A percentile compares a stretch with the other conserved stretches of the same genome.
Conservation (phyloP, 2,888 invertebrate genomes). For the Plebejus melissa region DNA sequence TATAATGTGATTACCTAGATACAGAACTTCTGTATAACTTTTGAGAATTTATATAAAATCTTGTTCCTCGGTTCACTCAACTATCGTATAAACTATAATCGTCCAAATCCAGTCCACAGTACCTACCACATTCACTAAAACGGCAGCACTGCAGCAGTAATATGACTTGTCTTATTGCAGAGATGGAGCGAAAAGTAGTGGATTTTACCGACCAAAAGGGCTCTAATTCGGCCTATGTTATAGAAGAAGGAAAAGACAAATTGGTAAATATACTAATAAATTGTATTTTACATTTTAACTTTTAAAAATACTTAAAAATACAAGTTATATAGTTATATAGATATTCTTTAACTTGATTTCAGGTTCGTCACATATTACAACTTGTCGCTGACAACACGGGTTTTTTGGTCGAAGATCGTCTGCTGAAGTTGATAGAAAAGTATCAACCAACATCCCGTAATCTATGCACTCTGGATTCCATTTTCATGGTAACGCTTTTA, state of each 20-base stretch:
- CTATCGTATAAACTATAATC: too few relatives aligned
- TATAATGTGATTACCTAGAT: too few relatives aligned
- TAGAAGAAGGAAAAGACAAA: slow-evolving; percentile 39
- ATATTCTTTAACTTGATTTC: slow-evolving; percentile 23
- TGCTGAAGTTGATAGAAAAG: slow-evolving; percentile 82
- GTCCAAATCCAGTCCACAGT: too few relatives aligned
- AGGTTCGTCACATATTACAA: slow-evolving; percentile 81
- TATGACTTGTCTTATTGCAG: slow-evolving; percentile 26
- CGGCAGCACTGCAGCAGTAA: background rate
- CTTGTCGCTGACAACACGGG: slow-evolving; percentile 85
- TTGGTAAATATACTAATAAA: slow-evolving; percentile 34
- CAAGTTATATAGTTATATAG: too few relatives aligned
- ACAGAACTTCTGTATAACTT: too few relatives aligned
- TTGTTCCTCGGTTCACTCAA: too few relatives aligned
- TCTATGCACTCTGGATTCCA: slow-evolving; percentile 86
- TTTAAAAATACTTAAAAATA: too few relatives aligned
- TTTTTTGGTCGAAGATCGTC: slow-evolving; percentile 85
- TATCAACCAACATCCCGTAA: slow-evolving; percentile 80
- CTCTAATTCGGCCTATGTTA: background rate
- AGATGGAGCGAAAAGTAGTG: slow-evolving; percentile 31
- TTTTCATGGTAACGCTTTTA: slow-evolving; percentile 80
- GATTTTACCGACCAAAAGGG: slow-evolving; percentile 32
- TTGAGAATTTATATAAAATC: too few relatives aligned
- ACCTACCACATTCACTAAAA: background rate
- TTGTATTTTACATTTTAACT: background rate